These are phyloP conservation scores for Crenuchus spilurus DNA, from an alignment of 2,797 vertebrate genomes.

Conservation along the genomic window DNA sequence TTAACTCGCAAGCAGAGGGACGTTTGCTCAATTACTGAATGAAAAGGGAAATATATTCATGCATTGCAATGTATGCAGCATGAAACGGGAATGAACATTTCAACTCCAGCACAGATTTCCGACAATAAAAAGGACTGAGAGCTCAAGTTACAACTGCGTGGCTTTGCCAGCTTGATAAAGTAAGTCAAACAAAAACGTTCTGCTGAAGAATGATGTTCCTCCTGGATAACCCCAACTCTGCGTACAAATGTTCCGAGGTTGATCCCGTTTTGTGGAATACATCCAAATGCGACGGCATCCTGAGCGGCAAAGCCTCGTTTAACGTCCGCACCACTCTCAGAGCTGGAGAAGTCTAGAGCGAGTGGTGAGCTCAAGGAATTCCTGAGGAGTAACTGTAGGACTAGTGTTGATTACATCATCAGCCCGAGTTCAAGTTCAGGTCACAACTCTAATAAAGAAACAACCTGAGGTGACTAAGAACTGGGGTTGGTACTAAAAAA, in stretches of 20 bases:
- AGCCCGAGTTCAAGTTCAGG: slow-evolving; percentile 27
- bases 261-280: neutral
- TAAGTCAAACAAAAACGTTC: too few relatives aligned
- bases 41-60: neutral
- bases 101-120: neutral
- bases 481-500: neutral
- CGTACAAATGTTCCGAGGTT: neutral
- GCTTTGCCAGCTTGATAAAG: too few relatives aligned
- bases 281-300: neutral
- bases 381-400: slow-evolving; percentile 28
- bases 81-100: neutral
- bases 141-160: neutral
- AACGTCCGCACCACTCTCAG: neutral
- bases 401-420: slow-evolving; percentile 32
- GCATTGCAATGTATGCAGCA: neutral
- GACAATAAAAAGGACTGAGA: neutral
- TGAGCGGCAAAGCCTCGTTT: neutral
- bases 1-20: neutral
- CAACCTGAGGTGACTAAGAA: neutral
- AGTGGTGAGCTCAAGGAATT: slow-evolving; percentile 21
- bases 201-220: neutral
- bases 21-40: neutral
- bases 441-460: neutral
- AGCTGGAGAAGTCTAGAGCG: neutral
- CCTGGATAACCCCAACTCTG: neutral